phyloP scores from a whole-genome alignment of 2,888 invertebrate genomes.

The Brachyopa scutellaris region DNA sequence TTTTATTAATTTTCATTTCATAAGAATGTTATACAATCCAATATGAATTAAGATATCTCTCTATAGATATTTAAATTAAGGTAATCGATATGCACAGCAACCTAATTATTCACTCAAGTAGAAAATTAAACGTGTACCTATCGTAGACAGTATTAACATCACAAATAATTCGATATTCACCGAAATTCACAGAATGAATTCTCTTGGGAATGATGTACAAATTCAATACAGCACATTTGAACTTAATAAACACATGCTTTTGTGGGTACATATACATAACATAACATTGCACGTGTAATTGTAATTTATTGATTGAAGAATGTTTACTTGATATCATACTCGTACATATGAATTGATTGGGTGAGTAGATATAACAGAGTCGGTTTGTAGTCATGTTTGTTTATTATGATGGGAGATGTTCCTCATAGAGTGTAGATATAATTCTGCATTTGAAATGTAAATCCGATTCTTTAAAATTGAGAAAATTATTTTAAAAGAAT shows the following conservation, averaged over 20 bases:
- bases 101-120: background rate
- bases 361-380: background rate
- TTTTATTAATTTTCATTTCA: background rate
- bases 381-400: too few relatives aligned
- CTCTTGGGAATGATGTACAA: background rate
- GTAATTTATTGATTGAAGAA: background rate
- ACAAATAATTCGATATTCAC: background rate
- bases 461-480: too few relatives aligned
- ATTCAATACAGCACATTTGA: background rate
- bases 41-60: background rate
- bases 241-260: slow-evolving; percentile 5
- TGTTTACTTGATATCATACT: background rate
- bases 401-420: too few relatives aligned
- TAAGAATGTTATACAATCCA: background rate
- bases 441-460: too few relatives aligned
- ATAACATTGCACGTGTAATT: background rate
- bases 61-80: too few relatives aligned
- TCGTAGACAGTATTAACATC: background rate
- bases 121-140: background rate
- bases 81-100: background rate
- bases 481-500: too few relatives aligned
- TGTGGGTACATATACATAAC: too few relatives aligned
- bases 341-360: background rate
- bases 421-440: too few relatives aligned
- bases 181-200: background rate